A percentile compares a stretch with the other conserved stretches of the same genome.
Conservation (phyloP, 2,888 invertebrate species). For the Nephrotoma appendiculata region DNA sequence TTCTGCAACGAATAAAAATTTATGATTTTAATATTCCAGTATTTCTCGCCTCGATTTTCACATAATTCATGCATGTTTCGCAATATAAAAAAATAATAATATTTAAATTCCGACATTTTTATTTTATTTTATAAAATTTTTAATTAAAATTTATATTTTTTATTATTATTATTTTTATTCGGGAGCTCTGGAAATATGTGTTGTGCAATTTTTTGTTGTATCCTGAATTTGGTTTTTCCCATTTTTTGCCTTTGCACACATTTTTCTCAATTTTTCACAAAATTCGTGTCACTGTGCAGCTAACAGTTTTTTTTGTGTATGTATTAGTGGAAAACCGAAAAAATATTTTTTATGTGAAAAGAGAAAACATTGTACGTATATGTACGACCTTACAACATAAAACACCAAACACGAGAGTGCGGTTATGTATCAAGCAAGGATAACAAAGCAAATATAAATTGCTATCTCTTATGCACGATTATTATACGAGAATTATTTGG, state of each 20-base stretch:
- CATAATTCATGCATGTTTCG: neutral
- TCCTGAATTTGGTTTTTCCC: neutral
- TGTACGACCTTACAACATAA: neutral
- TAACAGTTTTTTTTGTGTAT: neutral
- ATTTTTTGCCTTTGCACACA: neutral
- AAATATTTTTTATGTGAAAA: neutral
- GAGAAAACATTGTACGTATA: neutral
- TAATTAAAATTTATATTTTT: neutral
- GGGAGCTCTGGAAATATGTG: neutral
- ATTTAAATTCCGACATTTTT: neutral
- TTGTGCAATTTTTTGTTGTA: neutral
- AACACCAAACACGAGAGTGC: neutral
- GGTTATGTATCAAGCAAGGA: neutral
- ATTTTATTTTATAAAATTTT: neutral
- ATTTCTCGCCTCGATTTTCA: neutral
- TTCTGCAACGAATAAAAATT: slow-evolving; percentile 18
- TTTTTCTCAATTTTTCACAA: neutral
- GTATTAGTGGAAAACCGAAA: neutral
- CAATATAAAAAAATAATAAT: neutral
- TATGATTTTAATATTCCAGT: neutral
- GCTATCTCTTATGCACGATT: neutral
- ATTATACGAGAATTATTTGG: neutral
- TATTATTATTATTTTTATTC: neutral
- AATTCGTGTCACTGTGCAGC: neutral
- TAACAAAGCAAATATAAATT: neutral